Conservation (phyloP, 35 echinoderm and acorn worm genomes). For the Chiridota heheva region DNA sequence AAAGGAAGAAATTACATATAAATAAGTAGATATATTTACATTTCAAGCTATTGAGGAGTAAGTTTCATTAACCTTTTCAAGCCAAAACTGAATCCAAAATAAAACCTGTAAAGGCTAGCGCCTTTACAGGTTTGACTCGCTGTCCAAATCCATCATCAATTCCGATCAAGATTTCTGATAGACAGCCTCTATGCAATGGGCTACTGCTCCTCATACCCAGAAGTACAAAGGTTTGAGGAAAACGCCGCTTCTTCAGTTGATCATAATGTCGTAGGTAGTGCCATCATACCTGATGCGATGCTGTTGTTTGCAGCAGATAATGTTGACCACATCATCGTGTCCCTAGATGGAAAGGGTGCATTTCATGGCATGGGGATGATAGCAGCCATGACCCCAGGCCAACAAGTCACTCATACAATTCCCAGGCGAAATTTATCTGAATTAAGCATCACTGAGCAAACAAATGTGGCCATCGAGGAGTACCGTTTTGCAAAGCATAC, state of each 20-base stretch:
- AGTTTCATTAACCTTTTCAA: too few species aligned
- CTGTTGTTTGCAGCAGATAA: slow-evolving; percentile 77
- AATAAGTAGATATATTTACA: too few species aligned
- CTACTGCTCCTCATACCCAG: slow-evolving; percentile 22
- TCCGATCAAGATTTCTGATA: slow-evolving; percentile 14
- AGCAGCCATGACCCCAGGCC: slow-evolving; percentile 45
- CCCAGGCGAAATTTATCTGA: slow-evolving; percentile 27
- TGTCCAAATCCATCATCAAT: slow-evolving; percentile 42
- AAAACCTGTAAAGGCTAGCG: too few species aligned
- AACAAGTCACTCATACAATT: slow-evolving; percentile 26
- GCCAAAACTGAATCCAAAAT: too few species aligned
- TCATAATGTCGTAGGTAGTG: too few species aligned
- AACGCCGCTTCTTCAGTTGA: slow-evolving; percentile 1
- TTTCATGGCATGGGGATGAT: slow-evolving; percentile 88
- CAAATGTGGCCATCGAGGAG: slow-evolving; percentile 20
- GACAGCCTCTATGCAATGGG: slow-evolving; percentile 16
- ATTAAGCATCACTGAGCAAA: slow-evolving; percentile 31
- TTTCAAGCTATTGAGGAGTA: too few species aligned
- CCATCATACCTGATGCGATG: too few species aligned
- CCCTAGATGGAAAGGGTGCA: slow-evolving; percentile 68
- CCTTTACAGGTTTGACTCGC: slow-evolving; percentile 12
- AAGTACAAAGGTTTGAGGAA: slow-evolving; percentile 3
- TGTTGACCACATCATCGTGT: slow-evolving; percentile 75
- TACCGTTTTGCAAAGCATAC: slow-evolving; percentile 48
- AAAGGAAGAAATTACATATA: too few species aligned